Conservation (phyloP, 2,797 vertebrate species). For the Brotogeris chrysoptera region DNA sequence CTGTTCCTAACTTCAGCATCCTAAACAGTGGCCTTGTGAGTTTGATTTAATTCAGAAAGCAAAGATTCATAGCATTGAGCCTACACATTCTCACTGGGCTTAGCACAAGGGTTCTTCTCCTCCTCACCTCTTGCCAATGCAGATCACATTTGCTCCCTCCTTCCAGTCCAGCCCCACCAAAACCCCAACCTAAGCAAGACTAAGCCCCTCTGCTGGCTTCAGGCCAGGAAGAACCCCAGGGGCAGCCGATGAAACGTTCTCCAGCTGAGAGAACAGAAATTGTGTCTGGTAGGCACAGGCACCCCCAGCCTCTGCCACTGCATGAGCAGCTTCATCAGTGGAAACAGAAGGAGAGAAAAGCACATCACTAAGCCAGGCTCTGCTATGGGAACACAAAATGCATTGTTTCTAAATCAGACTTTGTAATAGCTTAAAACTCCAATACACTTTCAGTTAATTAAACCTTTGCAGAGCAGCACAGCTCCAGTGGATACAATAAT, state of each 20-base stretch:
- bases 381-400: background rate
- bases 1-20: background rate
- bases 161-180: background rate
- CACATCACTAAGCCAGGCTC: background rate
- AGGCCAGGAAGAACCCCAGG: background rate
- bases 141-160: fast-evolving
- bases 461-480: background rate
- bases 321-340: background rate
- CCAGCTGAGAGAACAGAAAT: background rate
- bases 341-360: background rate
- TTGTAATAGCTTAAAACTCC: background rate
- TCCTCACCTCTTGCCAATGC: background rate
- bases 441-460: background rate
- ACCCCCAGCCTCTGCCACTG: background rate
- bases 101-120: background rate
- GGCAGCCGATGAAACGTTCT: background rate
- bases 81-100: fast-evolving
- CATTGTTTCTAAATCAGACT: background rate
- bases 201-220: background rate
- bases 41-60: background rate
- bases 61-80: background rate
- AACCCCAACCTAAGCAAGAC: background rate
- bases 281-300: fast-evolving
- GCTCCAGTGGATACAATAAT: background rate
- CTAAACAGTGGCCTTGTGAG: background rate